Conservation (phyloP, 2,113 vertebrate species). For the Poeciliopsis turrubarensis region DNA sequence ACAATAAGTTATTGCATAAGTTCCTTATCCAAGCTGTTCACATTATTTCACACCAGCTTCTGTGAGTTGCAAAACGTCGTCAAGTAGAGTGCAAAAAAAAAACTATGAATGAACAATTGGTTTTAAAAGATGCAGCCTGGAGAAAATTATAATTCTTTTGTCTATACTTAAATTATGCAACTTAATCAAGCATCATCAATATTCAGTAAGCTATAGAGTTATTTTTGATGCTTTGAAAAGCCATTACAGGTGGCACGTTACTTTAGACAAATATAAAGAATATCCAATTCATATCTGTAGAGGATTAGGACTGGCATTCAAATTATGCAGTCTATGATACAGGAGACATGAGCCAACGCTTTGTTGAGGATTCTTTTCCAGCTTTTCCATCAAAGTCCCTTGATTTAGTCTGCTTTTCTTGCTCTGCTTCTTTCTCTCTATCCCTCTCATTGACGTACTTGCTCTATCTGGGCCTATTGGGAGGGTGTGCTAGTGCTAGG, state of each 20-base stretch:
- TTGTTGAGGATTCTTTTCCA: slow-evolving; percentile 72
- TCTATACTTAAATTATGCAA: background rate
- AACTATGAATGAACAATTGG: background rate
- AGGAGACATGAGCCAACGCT: slow-evolving; percentile 64
- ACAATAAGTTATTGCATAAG: background rate
- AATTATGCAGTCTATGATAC: slow-evolving; percentile 71
- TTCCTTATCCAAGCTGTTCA: background rate
- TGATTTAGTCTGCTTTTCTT: slow-evolving; percentile 71
- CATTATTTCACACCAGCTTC: background rate
- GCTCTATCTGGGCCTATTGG: slow-evolving; percentile 69
- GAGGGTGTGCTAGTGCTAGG: slow-evolving; percentile 69
- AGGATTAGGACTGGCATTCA: slow-evolving; percentile 65
- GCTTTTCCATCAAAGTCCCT: slow-evolving; percentile 72
- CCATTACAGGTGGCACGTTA: slow-evolving; percentile 16
- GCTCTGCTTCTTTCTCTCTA: slow-evolving; percentile 29
- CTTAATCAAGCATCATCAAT: background rate
- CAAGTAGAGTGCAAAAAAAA: background rate
- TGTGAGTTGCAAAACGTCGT: background rate
- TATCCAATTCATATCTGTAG: slow-evolving; percentile 52
- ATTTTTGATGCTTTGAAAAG: slow-evolving; percentile 9
- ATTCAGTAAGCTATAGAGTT: slow-evolving; percentile 1
- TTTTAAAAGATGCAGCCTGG: background rate
- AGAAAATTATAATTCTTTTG: background rate
- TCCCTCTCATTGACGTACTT: slow-evolving; percentile 66
- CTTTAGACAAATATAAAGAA: slow-evolving; percentile 43